Evolutionary conservation across 2,888 invertebrate species (phyloP).

Genomic region (Macrostomum cliftonense): DNA sequence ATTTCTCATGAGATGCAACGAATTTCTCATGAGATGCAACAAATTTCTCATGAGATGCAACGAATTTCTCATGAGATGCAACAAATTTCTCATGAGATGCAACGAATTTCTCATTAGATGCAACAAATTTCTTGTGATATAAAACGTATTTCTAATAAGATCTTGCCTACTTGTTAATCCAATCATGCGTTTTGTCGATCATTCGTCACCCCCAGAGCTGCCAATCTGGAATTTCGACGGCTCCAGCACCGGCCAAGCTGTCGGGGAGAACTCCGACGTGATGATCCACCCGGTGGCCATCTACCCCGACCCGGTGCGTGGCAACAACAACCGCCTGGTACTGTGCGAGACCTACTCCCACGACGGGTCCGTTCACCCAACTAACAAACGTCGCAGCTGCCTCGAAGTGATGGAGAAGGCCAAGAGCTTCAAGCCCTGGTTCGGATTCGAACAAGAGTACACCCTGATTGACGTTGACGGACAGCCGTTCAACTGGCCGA

Average conservation of each 20-base stretch:
- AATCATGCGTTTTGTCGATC: too few species aligned
- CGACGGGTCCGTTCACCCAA: slow-evolving; percentile 51
- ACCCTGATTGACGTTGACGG: slow-evolving; percentile 39
- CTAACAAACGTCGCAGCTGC: slow-evolving; percentile 2
- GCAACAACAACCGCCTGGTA: slow-evolving; percentile 69
- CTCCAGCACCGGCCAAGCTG: slow-evolving; percentile 39
- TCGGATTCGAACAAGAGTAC: slow-evolving; percentile 45
- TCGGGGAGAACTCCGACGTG: slow-evolving; percentile 50
- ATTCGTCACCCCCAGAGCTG: slow-evolving; percentile 22
- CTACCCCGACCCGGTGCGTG: slow-evolving; percentile 75
- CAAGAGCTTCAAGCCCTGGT: slow-evolving; percentile 36
- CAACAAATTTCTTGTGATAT: too few species aligned
- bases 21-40: too few species aligned
- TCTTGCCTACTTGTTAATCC: too few species aligned
- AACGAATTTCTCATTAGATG: too few species aligned
- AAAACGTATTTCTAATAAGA: too few species aligned
- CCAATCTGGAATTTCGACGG: slow-evolving; percentile 41
- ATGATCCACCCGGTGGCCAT: slow-evolving; percentile 76
- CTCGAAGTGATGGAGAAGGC: slow-evolving; percentile 4
- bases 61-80: too few species aligned
- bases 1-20: too few species aligned
- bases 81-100: too few species aligned
- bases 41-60: too few species aligned
- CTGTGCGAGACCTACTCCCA: slow-evolving; percentile 68
- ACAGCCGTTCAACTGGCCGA: slow-evolving; percentile 36